phyloP scores from a whole-genome alignment of 2,113 vertebrate genomes.

The Coracopsis vasa region DNA sequence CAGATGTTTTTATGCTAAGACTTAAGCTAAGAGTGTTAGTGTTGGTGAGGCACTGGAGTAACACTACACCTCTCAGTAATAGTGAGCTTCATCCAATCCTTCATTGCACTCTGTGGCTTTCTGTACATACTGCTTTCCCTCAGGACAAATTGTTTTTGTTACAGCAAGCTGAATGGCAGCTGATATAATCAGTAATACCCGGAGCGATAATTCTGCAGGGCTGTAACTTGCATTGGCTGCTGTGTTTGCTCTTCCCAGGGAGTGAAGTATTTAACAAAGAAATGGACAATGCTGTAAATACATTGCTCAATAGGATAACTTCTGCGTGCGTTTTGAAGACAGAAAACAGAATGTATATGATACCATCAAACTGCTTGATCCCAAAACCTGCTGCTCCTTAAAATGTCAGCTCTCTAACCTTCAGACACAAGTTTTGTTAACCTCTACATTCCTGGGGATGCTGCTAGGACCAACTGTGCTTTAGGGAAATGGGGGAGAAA shows the following conservation, averaged over 20 bases:
- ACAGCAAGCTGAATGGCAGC: conserved; percentile 27
- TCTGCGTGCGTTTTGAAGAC: neutral
- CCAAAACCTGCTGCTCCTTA: conserved; percentile 26
- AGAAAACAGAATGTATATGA: neutral
- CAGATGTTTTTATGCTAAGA: neutral
- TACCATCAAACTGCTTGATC: neutral
- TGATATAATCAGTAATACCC: neutral
- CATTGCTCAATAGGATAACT: conserved; percentile 57
- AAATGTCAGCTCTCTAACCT: neutral
- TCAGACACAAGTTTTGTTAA: neutral
- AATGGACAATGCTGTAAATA: neutral
- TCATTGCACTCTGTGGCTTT: neutral
- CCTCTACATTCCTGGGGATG: neutral
- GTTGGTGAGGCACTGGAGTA: neutral
- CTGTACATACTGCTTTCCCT: neutral
- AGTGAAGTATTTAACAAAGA: conserved; percentile 24
- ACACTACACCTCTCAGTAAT: neutral
- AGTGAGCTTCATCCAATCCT: neutral
- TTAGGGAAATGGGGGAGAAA: neutral
- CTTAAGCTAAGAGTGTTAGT: neutral
- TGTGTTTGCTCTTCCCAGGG: conserved; percentile 73
- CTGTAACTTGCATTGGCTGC: neutral
- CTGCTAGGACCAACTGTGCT: neutral
- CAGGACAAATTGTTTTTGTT: neutral
- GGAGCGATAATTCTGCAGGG: neutral